Evolutionary conservation across 2,888 invertebrate genomes (phyloP), one percentile per base, ranked within the genome.

Genomic region (Drosophila formosana): DNA sequence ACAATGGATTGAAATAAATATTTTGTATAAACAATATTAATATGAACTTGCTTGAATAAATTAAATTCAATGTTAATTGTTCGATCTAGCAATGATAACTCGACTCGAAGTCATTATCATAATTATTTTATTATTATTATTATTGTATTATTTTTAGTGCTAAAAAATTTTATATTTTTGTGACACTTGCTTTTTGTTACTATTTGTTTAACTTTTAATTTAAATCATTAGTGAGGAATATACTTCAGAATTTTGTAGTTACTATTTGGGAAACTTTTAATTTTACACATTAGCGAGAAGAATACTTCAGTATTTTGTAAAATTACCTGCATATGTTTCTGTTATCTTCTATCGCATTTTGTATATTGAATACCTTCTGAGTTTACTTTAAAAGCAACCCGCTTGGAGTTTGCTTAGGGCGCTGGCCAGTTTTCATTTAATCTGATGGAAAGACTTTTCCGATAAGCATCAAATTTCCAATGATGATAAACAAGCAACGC

Each of bases 401-500:
- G 30, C 23, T 56, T 5, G 30, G 8, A 2, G 13, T 34, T 11
- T 32, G 50, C 28, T 39, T 66, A 56, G 66, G 66, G 66, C 75
- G 63, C 47, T 66, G 55, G 56, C 51, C 62, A 68, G 75, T 52
- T 64, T 34, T 25, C 62, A 72, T 83, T 74, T 64, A 75, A 74
- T 77, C 72, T 82, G 75, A 70, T 75, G 66, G 82, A 72, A 88
- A 71, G 55, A 68, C 69, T 88, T 86, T 86, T 80, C 64, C 84
- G 83, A 83, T 83, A 83, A 82, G 88, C 88, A 88, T 83, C 86
- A 88, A 80, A 80, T 88, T 83, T 83, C 83, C 70, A 78, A 43
- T 52, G 88, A 75, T 82, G 75, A 83, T 80, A 60, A 72, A 71
- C 83, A 58, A 77, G 83, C 60, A 71, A 86, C 86, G 82, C 86